These are phyloP conservation scores for Dendropsophus ebraccatus DNA, from an alignment of 2,113 vertebrate species.

Conservation along the genomic window DNA sequence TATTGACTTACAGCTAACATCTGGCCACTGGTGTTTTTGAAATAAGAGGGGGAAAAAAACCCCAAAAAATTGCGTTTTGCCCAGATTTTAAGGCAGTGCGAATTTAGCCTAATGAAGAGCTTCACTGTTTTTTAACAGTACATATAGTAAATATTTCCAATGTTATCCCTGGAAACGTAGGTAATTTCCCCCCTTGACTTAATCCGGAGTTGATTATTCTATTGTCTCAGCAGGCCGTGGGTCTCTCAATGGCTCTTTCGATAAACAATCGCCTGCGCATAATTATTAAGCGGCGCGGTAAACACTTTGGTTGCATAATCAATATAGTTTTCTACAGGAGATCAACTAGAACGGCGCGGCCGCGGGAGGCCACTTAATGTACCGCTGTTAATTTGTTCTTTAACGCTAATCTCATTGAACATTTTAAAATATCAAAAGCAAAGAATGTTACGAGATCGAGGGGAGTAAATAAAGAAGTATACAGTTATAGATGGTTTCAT, in stretches of 20 bases:
- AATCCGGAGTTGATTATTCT: conserved; percentile 38
- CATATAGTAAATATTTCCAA: background rate
- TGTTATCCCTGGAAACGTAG: background rate
- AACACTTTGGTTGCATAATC: conserved; percentile 35
- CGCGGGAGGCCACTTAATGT: conserved; percentile 25
- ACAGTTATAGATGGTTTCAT: background rate
- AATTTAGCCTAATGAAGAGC: background rate
- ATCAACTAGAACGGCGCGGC: background rate
- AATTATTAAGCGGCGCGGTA: conserved; percentile 29
- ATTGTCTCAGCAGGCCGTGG: conserved; percentile 18
- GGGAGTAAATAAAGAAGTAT: background rate
- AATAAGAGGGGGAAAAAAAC: too few relatives aligned
- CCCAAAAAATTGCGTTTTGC: too few relatives aligned
- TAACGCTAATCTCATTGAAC: conserved; percentile 41
- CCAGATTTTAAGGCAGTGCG: too few relatives aligned
- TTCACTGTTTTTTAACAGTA: background rate
- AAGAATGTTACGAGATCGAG: background rate
- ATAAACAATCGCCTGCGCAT: conserved; percentile 1
- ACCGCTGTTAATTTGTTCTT: conserved; percentile 41
- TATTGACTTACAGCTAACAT: too few relatives aligned
- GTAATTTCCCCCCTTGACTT: background rate
- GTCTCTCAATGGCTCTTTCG: conserved; percentile 1
- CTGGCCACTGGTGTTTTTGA: too few relatives aligned
- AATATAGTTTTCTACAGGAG: conserved; percentile 44
- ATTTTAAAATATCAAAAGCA: conserved; percentile 50